Percentiles rank a stretch among this genome's conserved stretches.
phyloP scores from a whole-genome alignment of 2,797 vertebrate species.

The Macropus fuliginosus region DNA sequence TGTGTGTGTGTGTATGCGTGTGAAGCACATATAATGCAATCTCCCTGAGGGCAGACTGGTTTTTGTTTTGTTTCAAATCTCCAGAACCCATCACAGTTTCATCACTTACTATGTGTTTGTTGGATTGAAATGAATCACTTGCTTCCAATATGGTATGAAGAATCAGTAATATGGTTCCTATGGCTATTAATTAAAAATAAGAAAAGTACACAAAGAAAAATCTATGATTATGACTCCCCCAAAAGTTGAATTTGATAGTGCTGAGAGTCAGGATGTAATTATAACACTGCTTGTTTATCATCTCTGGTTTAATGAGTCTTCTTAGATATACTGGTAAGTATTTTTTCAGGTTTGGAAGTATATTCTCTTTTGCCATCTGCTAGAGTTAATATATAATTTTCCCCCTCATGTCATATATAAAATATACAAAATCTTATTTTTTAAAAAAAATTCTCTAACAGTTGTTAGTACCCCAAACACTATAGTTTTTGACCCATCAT shows the following conservation, averaged over 20 bases:
- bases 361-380: constrained; percentile 16
- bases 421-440: constrained; percentile 54
- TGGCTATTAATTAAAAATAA: not conserved
- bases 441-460: not conserved
- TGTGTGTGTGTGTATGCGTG: too few relatives aligned
- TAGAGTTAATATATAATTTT: not conserved
- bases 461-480: not conserved
- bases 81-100: not conserved
- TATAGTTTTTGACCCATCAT: constrained; percentile 44
- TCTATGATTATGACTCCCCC: not conserved
- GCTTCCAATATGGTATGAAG: not conserved
- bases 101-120: not conserved
- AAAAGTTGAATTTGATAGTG: not conserved
- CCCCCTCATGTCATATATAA: not conserved
- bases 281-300: not conserved
- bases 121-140: not conserved
- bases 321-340: not conserved
- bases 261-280: not conserved
- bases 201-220: not conserved
- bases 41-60: not conserved
- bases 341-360: constrained; percentile 33
- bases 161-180: not conserved
- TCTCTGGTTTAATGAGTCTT: constrained; percentile 11
- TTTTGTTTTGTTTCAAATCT: not conserved
- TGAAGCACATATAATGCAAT: not conserved